A percentile compares a stretch with the other conserved stretches of the same genome.
Conservation (phyloP, 2,797 vertebrate species). For the Alca torda region DNA sequence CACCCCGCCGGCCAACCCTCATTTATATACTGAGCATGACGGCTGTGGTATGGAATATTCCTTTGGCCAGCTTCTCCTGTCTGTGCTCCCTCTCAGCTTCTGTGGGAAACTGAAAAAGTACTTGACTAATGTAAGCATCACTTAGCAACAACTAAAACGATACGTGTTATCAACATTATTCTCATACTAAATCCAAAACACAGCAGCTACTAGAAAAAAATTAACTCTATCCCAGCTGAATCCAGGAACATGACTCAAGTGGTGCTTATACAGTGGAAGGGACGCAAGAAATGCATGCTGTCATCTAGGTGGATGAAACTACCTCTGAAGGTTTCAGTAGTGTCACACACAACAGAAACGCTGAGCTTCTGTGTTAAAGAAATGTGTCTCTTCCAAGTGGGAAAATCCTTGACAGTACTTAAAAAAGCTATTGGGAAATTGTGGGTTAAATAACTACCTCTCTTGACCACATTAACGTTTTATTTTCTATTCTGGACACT, state of each 20-base stretch:
- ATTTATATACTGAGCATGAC: neutral
- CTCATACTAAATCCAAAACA: neutral
- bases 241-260: neutral
- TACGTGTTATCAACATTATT: neutral
- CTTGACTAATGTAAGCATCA: neutral
- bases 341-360: neutral
- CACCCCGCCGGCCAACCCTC: neutral
- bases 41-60: neutral
- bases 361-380: neutral
- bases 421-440: neutral
- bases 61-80: neutral
- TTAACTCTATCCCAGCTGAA: neutral
- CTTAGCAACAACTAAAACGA: neutral
- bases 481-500: neutral
- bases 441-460: neutral
- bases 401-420: neutral
- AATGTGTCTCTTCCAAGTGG: neutral
- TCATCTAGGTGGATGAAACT: neutral
- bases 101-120: neutral
- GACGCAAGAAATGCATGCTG: neutral
- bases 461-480: neutral
- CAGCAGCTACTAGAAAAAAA: neutral
- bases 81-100: neutral
- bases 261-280: neutral
- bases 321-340: neutral